phyloP scores from a whole-genome alignment of 2,113 vertebrate species.

The Onychorhynchus coronatus region DNA sequence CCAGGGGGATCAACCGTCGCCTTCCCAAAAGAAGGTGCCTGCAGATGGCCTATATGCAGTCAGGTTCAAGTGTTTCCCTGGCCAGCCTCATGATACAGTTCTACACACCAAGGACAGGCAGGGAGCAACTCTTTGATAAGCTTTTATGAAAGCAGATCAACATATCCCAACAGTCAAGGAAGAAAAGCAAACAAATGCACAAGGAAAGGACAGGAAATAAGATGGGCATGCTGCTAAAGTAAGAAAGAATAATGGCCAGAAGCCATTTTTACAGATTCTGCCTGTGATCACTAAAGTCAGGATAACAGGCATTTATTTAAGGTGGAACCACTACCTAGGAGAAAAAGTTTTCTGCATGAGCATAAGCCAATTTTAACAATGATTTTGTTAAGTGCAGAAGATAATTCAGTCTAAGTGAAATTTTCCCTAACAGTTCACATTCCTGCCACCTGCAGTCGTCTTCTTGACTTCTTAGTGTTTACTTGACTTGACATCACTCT shows the following conservation, averaged over 20 bases:
- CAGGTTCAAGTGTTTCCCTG: not conserved
- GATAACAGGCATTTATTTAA: not conserved
- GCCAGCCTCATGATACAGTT: not conserved
- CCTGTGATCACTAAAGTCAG: not conserved
- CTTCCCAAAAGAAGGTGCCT: not conserved
- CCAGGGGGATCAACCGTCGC: not conserved
- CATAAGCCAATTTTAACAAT: not conserved
- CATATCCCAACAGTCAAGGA: not conserved
- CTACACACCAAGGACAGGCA: rapidly evolving
- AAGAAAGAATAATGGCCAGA: not conserved
- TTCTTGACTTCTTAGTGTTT: not conserved
- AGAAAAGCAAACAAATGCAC: not conserved
- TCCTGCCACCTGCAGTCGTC: not conserved
- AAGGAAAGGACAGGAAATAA: not conserved
- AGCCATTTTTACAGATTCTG: not conserved
- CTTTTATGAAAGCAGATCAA: not conserved
- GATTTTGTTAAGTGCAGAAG: not conserved
- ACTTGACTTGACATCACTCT: not conserved
- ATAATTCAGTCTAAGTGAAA: not conserved
- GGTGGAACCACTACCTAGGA: not conserved
- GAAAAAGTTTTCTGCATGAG: not conserved
- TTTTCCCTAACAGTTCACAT: not conserved
- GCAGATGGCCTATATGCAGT: not conserved
- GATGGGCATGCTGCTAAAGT: not conserved
- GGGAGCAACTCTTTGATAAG: not conserved